Evolutionary conservation across 2,113 vertebrate species (phyloP).

Genomic region (Paramisgurnus dabryanus): DNA sequence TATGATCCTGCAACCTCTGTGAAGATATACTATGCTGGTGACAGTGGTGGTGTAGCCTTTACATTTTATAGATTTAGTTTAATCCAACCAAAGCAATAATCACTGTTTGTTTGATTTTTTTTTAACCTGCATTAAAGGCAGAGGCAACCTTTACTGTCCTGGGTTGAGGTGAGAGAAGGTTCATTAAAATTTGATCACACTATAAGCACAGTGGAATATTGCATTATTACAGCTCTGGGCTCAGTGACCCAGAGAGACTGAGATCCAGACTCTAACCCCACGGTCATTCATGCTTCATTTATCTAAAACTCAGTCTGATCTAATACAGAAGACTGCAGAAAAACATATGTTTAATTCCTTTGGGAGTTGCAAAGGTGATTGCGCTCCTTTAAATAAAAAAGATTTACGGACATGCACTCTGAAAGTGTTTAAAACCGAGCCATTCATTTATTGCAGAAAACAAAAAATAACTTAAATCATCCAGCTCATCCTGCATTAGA

Average conservation of each 20-base stretch:
- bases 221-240: constrained; percentile 55
- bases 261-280: constrained; percentile 6
- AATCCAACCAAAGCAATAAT: not conserved
- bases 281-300: constrained; percentile 2
- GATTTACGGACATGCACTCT: not conserved
- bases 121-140: constrained; percentile 54
- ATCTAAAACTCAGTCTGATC: not conserved
- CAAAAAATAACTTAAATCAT: not conserved
- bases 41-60: not conserved
- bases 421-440: not conserved
- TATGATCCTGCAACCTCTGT: not conserved
- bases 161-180: constrained; percentile 51
- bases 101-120: constrained; percentile 24
- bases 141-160: constrained; percentile 60
- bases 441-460: not conserved
- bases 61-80: not conserved
- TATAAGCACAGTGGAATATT: constrained; percentile 57
- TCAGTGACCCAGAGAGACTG: constrained; percentile 6
- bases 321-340: constrained; percentile 1
- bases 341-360: not conserved
- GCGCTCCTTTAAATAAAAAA: not conserved
- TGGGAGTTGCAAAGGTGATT: not conserved
- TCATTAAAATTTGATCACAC: constrained; percentile 71
- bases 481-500: too few relatives aligned
- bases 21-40: not conserved